These are phyloP conservation scores for Carassius gibelio DNA, from an alignment of 2,113 vertebrate species.

Conservation along the genomic window DNA sequence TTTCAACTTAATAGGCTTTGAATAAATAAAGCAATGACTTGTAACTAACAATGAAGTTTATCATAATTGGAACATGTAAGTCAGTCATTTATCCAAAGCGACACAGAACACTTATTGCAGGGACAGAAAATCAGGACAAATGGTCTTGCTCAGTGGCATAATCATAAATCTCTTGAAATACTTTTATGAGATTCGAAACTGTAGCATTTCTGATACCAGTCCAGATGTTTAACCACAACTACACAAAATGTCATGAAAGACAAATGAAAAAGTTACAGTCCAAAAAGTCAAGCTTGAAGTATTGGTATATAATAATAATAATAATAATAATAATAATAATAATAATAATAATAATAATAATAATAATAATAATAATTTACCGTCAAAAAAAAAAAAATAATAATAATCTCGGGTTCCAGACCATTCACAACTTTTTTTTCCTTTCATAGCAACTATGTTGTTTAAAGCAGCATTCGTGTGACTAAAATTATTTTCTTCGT, in stretches of 20 bases:
- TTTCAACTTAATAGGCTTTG: constrained; percentile 4
- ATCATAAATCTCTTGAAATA: background rate
- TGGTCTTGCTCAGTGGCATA: background rate
- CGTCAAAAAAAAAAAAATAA: background rate
- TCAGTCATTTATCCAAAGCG: background rate
- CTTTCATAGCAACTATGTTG: background rate
- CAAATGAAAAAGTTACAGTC: background rate
- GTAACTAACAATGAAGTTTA: background rate
- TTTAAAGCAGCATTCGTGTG: background rate
- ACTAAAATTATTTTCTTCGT: background rate
- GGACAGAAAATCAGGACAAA: background rate
- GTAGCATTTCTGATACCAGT: background rate
- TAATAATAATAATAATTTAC: background rate
- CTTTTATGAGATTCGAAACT: background rate
- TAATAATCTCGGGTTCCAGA: background rate
- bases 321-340: background rate
- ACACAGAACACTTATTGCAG: background rate
- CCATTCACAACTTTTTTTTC: background rate
- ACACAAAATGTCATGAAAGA: background rate
- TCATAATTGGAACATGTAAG: background rate
- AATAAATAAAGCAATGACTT: constrained; percentile 8
- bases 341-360: background rate
- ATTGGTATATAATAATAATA: background rate
- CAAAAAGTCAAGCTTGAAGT: background rate
- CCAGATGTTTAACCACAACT: background rate